Percentiles rank a stretch among this genome's conserved stretches.
Evolutionary conservation across 1,140 invertebrate species (phyloP).

Genomic region (Theocolax elegans): DNA sequence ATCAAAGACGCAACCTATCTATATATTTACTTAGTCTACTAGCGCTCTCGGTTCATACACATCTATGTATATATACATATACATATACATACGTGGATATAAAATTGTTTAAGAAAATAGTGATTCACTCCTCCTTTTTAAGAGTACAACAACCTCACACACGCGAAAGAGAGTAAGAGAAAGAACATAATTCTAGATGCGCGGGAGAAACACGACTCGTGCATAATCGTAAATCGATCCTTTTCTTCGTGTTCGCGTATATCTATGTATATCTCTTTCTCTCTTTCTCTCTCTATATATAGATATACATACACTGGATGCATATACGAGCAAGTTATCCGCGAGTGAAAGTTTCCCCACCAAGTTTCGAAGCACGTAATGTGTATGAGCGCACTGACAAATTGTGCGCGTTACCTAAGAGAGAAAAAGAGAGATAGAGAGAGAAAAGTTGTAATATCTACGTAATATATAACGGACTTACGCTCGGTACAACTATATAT

Average conservation of each 20-base stretch:
- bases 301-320: not conserved
- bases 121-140: too few species aligned
- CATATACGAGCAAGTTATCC: not conserved
- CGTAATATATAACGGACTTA: constrained; percentile 28
- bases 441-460: not conserved
- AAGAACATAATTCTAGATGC: constrained; percentile 20
- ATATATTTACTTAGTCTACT: too few species aligned
- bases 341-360: constrained; percentile 22
- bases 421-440: not conserved
- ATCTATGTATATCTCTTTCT: constrained; percentile 1
- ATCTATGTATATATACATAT: too few species aligned
- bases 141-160: too few species aligned
- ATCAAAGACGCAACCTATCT: too few species aligned
- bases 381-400: constrained; percentile 26
- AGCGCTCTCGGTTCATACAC: too few species aligned
- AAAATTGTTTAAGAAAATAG: too few species aligned
- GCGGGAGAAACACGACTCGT: constrained; percentile 27
- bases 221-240: constrained; percentile 38
- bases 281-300: too few species aligned
- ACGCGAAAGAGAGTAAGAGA: not conserved
- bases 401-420: constrained; percentile 23
- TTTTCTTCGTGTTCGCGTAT: not conserved
- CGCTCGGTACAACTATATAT: too few species aligned
- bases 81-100: too few species aligned
- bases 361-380: not conserved